Percentiles rank a stretch among this genome's conserved stretches.
phyloP scores from a whole-genome alignment of 2,888 invertebrate genomes.

The Catocala sponsa region DNA sequence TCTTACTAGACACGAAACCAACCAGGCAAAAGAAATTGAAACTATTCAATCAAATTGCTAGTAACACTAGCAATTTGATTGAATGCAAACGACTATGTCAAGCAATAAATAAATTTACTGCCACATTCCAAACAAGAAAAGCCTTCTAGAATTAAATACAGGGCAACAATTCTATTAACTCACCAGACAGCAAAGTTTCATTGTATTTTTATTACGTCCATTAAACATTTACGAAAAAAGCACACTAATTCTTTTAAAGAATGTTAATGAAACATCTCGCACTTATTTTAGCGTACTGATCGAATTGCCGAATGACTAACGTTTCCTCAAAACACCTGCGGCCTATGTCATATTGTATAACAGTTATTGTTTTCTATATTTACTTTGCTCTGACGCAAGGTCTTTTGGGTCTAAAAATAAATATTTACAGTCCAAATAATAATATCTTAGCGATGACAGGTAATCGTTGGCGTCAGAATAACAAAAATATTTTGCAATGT shows the following conservation, averaged over 20 bases:
- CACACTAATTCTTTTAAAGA: neutral
- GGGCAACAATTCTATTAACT: too few relatives aligned
- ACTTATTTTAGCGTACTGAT: conserved; percentile 26
- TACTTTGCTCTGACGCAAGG: conserved; percentile 47
- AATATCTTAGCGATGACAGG: conserved; percentile 39
- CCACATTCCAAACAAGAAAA: too few relatives aligned
- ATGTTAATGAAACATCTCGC: conserved; percentile 5
- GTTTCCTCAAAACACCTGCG: conserved; percentile 53
- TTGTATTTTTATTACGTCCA: too few relatives aligned
- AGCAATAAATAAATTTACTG: too few relatives aligned
- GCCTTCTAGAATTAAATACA: too few relatives aligned
- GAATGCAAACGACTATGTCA: too few relatives aligned
- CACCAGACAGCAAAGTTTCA: too few relatives aligned
- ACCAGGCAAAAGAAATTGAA: too few relatives aligned
- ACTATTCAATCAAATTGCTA: too few relatives aligned
- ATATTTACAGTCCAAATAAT: conserved; percentile 46
- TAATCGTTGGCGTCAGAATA: conserved; percentile 17
- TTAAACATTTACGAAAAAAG: neutral
- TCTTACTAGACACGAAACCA: too few relatives aligned
- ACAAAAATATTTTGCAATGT: conserved; percentile 31
- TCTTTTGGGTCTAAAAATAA: conserved; percentile 46
- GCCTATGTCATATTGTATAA: conserved; percentile 49
- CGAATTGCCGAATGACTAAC: conserved; percentile 33
- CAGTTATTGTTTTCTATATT: conserved; percentile 57
- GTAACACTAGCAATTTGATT: too few relatives aligned